Conservation (phyloP, 2,888 invertebrate genomes). For the Drosophila borealis region DNA sequence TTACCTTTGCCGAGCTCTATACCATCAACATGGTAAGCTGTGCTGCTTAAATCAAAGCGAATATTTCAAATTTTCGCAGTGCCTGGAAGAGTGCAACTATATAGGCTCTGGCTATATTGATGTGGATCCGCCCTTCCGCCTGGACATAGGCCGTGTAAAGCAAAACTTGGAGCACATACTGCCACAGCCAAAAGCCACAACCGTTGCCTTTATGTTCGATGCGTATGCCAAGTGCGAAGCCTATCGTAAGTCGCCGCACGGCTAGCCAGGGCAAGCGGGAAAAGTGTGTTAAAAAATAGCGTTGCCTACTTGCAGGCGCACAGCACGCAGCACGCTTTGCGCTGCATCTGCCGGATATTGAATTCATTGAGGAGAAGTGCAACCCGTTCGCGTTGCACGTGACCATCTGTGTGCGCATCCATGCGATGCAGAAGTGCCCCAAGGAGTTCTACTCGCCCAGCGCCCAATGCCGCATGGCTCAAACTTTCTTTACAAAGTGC, state of each 20-base stretch:
- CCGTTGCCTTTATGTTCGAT: slow-evolving; percentile 49
- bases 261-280: too few relatives aligned
- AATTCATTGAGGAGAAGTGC: slow-evolving; percentile 59
- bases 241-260: slow-evolving; percentile 50
- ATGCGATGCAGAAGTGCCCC: slow-evolving; percentile 71
- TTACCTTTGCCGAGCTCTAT: slow-evolving; percentile 51
- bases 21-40: slow-evolving; percentile 65
- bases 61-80: slow-evolving; percentile 35
- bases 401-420: slow-evolving; percentile 65
- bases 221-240: slow-evolving; percentile 57
- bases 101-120: slow-evolving; percentile 63
- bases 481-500: slow-evolving; percentile 60
- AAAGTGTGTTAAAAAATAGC: background rate
- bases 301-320: slow-evolving; percentile 34
- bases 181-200: slow-evolving; percentile 48
- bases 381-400: slow-evolving; percentile 61
- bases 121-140: slow-evolving; percentile 56
- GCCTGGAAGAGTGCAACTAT: slow-evolving; percentile 71
- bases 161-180: slow-evolving; percentile 40
- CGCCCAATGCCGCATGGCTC: slow-evolving; percentile 54
- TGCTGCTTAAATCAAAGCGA: background rate
- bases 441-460: slow-evolving; percentile 41
- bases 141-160: slow-evolving; percentile 51
- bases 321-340: slow-evolving; percentile 43
- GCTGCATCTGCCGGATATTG: slow-evolving; percentile 61